Evolutionary conservation across 2,113 vertebrate genomes (phyloP).

Genomic region (Corythaixoides concolor): DNA sequence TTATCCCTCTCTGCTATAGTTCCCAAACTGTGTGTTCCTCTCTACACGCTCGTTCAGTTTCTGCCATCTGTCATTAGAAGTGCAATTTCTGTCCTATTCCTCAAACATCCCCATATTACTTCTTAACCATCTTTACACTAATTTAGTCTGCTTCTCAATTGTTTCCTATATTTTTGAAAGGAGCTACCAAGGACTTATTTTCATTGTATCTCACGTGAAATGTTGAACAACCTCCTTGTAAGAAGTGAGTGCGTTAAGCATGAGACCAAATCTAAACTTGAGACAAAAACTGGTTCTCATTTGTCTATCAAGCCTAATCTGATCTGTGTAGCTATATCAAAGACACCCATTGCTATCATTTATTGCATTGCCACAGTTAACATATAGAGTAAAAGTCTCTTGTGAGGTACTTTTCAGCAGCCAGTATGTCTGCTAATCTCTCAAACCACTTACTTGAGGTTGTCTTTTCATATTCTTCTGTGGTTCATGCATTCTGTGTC

Average conservation of each 20-base stretch:
- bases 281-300: background rate
- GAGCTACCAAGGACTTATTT: background rate
- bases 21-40: background rate
- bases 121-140: background rate
- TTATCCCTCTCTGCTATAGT: background rate
- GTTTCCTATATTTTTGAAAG: background rate
- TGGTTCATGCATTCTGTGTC: background rate
- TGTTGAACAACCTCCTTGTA: background rate
- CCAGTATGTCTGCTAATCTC: background rate
- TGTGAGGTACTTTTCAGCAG: background rate
- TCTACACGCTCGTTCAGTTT: background rate
- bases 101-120: background rate
- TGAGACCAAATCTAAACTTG: background rate
- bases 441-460: background rate
- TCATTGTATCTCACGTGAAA: background rate
- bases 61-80: background rate
- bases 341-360: background rate
- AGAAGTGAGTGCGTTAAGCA: background rate
- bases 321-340: background rate
- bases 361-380: background rate
- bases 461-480: background rate
- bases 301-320: background rate
- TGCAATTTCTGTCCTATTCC: background rate
- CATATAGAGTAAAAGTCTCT: background rate
- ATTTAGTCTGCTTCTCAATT: background rate